These are phyloP conservation scores for Eudasyphora cyanicolor DNA, from an alignment of 2,888 invertebrate species.

Conservation along the genomic window DNA sequence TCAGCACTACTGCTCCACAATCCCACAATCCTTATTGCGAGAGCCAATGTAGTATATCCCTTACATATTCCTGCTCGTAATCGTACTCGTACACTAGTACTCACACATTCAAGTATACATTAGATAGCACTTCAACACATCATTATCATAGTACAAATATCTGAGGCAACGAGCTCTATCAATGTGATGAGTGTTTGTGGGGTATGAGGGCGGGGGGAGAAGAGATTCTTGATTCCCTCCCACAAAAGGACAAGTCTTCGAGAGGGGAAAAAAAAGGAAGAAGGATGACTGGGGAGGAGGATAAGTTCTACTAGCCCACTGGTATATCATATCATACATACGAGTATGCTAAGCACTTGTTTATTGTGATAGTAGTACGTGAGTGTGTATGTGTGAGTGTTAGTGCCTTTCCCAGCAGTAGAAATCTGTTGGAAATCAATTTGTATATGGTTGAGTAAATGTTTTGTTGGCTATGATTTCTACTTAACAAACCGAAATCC, in stretches of 20 bases:
- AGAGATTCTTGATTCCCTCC: too few relatives aligned
- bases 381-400: neutral
- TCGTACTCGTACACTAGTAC: neutral
- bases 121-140: conserved; percentile 62
- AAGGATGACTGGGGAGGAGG: too few relatives aligned
- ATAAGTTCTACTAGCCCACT: neutral
- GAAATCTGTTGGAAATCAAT: conserved; percentile 62
- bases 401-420: conserved; percentile 20
- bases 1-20: neutral
- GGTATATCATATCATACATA: neutral
- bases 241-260: neutral
- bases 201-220: too few relatives aligned
- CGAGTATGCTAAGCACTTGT: conserved; percentile 59
- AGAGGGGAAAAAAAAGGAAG: too few relatives aligned
- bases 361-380: conserved; percentile 42
- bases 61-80: too few relatives aligned
- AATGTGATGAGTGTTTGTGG: neutral
- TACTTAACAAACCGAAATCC: conserved; percentile 23
- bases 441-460: conserved; percentile 58
- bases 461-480: conserved; percentile 51
- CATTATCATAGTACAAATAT: conserved; percentile 53
- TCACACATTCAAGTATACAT: conserved; percentile 34
- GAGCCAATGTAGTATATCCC: too few relatives aligned
- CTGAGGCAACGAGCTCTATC: neutral
- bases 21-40: too few relatives aligned